These are phyloP conservation scores for Zaprionus vittiger DNA, from an alignment of 1,140 invertebrate species.

Conservation along the genomic window DNA sequence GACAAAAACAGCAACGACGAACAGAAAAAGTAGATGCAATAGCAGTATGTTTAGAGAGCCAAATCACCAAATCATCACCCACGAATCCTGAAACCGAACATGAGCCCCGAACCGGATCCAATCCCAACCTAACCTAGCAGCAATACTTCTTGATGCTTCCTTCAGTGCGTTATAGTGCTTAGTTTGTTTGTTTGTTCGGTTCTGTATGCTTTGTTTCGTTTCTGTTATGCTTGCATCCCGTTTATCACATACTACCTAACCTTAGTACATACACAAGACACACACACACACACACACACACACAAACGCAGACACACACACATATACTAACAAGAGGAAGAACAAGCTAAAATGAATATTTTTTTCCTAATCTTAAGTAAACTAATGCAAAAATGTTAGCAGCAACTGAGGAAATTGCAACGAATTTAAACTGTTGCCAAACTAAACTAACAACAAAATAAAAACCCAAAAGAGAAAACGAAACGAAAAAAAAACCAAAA, in stretches of 20 bases:
- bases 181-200: constrained; percentile 18
- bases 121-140: constrained; percentile 34
- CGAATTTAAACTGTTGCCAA: constrained; percentile 82
- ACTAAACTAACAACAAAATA: constrained; percentile 66
- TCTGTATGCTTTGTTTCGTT: constrained; percentile 6
- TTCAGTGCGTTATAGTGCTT: constrained; percentile 51
- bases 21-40: constrained; percentile 42
- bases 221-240: constrained; percentile 15
- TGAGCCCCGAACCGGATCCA: constrained; percentile 23
- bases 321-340: constrained; percentile 21
- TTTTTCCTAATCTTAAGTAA: constrained; percentile 78
- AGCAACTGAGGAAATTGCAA: constrained; percentile 80
- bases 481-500: constrained; percentile 30
- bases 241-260: constrained; percentile 36
- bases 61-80: neutral
- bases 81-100: constrained; percentile 2
- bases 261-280: constrained; percentile 39
- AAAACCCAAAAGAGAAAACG: constrained; percentile 35
- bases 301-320: constrained; percentile 13
- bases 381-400: constrained; percentile 73
- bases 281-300: constrained; percentile 16
- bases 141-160: constrained; percentile 57
- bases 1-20: constrained; percentile 22
- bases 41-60: constrained; percentile 23
- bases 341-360: constrained; percentile 51